A percentile compares a stretch with the other conserved stretches of the same genome.
Conservation (phyloP, 2,797 vertebrate species). For the Balearica regulorum region DNA sequence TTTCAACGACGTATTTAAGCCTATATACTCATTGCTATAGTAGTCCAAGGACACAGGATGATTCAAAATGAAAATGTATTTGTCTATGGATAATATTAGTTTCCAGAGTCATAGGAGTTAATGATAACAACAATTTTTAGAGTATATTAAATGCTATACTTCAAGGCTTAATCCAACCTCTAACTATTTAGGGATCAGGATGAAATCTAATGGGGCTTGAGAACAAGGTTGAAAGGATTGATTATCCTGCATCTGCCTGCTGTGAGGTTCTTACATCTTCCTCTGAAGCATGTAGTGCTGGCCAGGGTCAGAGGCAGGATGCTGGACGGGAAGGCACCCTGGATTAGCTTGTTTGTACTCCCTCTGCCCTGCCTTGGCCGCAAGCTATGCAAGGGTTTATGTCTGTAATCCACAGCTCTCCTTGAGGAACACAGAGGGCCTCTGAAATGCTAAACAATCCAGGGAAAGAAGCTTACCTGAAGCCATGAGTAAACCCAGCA, state of each 20-base stretch:
- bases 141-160: conserved; percentile 42
- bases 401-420: conserved; percentile 49
- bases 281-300: conserved; percentile 13
- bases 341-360: conserved; percentile 47
- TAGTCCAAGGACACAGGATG: conserved; percentile 28
- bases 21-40: neutral
- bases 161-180: conserved; percentile 43
- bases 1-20: conserved; percentile 14
- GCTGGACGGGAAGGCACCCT: conserved; percentile 14
- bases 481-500: conserved; percentile 50
- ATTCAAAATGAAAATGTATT: conserved; percentile 42
- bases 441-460: conserved; percentile 57
- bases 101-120: conserved; percentile 29
- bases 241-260: conserved; percentile 43
- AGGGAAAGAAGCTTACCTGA: conserved; percentile 66
- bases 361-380: conserved; percentile 30
- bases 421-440: conserved; percentile 33
- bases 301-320: conserved; percentile 29
- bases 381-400: conserved; percentile 33
- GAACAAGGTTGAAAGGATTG: conserved; percentile 52
- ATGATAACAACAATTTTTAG: conserved; percentile 28
- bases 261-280: conserved; percentile 42
- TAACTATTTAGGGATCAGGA: conserved; percentile 48
- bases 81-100: neutral
- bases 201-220: conserved; percentile 37